A percentile compares a stretch with the other conserved stretches of the same genome.
Conservation (phyloP, 2,888 invertebrate genomes). For the Orchesella flavescens region DNA sequence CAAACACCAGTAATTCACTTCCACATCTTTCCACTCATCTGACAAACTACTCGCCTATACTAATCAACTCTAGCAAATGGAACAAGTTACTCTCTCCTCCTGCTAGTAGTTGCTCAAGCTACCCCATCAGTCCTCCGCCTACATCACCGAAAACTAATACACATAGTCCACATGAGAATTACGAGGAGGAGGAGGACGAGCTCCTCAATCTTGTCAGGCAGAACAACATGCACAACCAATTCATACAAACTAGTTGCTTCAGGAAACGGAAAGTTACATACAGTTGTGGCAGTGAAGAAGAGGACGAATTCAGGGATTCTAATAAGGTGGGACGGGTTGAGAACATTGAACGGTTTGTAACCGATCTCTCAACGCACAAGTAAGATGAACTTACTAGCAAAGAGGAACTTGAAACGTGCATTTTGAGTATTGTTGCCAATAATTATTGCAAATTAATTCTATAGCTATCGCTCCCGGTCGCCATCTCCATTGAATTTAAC, state of each 20-base stretch:
- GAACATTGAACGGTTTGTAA: background rate
- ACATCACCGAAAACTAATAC: background rate
- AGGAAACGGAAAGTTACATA: slow-evolving; percentile 56
- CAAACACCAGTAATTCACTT: slow-evolving; percentile 31
- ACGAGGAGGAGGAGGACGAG: slow-evolving; percentile 28
- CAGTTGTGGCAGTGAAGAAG: slow-evolving; percentile 35
- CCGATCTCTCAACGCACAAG: no score
- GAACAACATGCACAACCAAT: background rate
- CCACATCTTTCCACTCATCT: slow-evolving; percentile 9
- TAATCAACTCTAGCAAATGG: background rate
- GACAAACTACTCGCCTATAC: slow-evolving; percentile 9
- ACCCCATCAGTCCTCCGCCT: slow-evolving; percentile 33
- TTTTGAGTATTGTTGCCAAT: background rate
- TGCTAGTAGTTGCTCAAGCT: slow-evolving; percentile 39
- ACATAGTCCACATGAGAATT: background rate
- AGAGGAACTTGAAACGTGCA: no score
- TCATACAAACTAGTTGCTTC: slow-evolving; percentile 13
- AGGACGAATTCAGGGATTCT: background rate
- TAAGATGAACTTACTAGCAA: no score
- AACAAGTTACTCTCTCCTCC: slow-evolving; percentile 35
- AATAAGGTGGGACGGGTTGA: slow-evolving; percentile 11
- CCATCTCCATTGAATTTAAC: background rate
- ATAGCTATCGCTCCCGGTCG: background rate
- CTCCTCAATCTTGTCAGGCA: slow-evolving; percentile 25
- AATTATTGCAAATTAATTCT: background rate